These are phyloP conservation scores for Leptopilina clavipes DNA, from an alignment of 1,140 invertebrate genomes.

Conservation along the genomic window DNA sequence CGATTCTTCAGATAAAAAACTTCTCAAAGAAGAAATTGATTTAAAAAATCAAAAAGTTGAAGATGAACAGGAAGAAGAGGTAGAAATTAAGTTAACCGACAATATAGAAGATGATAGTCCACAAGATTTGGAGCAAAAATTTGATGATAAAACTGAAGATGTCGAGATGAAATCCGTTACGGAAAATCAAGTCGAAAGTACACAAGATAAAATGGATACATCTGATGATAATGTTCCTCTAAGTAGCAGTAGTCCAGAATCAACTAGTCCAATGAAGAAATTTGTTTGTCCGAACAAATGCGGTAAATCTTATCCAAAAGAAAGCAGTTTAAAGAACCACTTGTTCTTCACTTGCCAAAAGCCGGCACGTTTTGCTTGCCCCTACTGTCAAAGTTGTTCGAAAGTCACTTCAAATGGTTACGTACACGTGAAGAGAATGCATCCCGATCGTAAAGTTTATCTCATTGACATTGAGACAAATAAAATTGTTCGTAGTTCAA, in stretches of 20 bases:
- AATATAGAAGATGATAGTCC: neutral
- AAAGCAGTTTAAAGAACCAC: conserved; percentile 62
- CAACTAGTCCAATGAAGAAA: neutral
- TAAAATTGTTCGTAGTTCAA: neutral
- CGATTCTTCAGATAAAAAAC: neutral
- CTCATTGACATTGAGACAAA: conserved; percentile 36
- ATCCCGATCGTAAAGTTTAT: conserved; percentile 35
- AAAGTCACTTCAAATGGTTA: conserved; percentile 41
- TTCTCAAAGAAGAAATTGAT: neutral
- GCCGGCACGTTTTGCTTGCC: conserved; percentile 65
- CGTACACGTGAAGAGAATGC: conserved; percentile 38
- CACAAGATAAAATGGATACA: neutral
- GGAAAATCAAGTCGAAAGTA: neutral
- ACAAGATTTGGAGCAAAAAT: neutral
- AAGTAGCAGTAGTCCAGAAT: neutral
- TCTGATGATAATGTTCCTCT: neutral
- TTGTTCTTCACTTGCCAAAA: conserved; percentile 69
- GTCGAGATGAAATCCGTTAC: neutral
- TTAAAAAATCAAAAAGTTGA: neutral
- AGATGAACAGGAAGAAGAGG: neutral
- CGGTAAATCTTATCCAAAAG: neutral
- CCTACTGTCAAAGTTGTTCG: conserved; percentile 57
- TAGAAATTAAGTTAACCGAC: neutral
- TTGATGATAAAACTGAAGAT: neutral
- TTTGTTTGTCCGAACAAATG: conserved; percentile 1